Evolutionary conservation across 1,140 invertebrate genomes (phyloP).

Genomic region (Sweltsa coloradensis): DNA sequence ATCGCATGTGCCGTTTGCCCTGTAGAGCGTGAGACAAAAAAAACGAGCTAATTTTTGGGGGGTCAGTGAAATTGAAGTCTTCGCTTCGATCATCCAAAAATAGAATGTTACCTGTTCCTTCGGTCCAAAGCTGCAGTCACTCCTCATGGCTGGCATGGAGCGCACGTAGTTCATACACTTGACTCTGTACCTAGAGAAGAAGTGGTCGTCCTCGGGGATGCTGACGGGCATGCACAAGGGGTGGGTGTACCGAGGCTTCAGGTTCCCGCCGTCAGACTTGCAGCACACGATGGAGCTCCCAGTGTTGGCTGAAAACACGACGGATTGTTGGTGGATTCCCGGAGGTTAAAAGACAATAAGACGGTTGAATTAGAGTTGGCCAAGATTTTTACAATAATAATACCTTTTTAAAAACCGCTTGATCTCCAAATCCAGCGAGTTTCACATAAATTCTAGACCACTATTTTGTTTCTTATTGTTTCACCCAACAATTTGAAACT

Average conservation of each 20-base stretch:
- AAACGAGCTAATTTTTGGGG: no score
- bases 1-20: no score
- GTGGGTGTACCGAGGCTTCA: constrained; percentile 15
- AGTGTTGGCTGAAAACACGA: constrained; percentile 5
- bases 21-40: no score
- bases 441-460: no score
- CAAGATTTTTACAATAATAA: background rate
- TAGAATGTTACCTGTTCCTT: constrained; percentile 43
- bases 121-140: constrained; percentile 53
- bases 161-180: constrained; percentile 42
- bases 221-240: constrained; percentile 47
- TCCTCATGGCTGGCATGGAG: constrained; percentile 42
- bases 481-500: no score
- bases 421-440: no score
- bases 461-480: no score
- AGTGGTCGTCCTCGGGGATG: constrained; percentile 46
- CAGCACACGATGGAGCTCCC: constrained; percentile 19
- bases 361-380: background rate
- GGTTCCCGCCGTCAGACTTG: constrained; percentile 14
- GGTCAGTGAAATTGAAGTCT: no score
- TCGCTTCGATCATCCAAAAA: no score
- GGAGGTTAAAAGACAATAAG: no score
- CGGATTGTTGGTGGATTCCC: no score
- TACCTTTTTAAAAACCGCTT: no score
- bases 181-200: constrained; percentile 35